A percentile compares a stretch with the other conserved stretches of the same genome.
Conservation (phyloP, 2,113 vertebrate species). For the Thalassoma bifasciatum region DNA sequence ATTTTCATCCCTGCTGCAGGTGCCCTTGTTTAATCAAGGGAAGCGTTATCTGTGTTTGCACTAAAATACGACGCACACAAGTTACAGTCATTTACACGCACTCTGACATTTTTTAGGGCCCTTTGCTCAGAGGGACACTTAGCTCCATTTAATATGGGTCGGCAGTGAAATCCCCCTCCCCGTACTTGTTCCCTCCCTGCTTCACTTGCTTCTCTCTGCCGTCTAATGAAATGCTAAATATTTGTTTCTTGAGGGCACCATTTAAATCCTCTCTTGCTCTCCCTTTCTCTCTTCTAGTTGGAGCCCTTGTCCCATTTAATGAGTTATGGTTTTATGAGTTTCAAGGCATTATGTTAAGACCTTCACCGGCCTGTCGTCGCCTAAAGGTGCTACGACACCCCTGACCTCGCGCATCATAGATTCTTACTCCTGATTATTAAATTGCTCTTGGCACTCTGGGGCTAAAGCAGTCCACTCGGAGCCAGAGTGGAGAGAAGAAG, state of each 20-base stretch:
- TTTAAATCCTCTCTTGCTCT: constrained; percentile 39
- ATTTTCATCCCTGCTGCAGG: constrained; percentile 53
- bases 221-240: constrained; percentile 72
- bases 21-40: constrained; percentile 64
- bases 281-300: constrained; percentile 27
- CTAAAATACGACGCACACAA: constrained; percentile 46
- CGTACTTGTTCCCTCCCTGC: constrained; percentile 4
- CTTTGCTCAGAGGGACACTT: constrained; percentile 66
- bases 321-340: constrained; percentile 41
- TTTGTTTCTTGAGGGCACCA: constrained; percentile 66
- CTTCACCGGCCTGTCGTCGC: constrained; percentile 20
- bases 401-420: constrained; percentile 20
- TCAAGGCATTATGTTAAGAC: constrained; percentile 20
- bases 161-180: constrained; percentile 47
- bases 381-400: constrained; percentile 20
- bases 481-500: constrained; percentile 29
- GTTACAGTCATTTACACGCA: constrained; percentile 65
- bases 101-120: constrained; percentile 75
- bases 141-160: constrained; percentile 70
- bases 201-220: constrained; percentile 34
- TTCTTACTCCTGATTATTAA: constrained; percentile 3
- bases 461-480: constrained; percentile 18
- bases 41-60: constrained; percentile 22
- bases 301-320: constrained; percentile 40
- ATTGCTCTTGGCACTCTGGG: not conserved